Conservation (phyloP, 2,113 vertebrate genomes). For the Nymphicus hollandicus region DNA sequence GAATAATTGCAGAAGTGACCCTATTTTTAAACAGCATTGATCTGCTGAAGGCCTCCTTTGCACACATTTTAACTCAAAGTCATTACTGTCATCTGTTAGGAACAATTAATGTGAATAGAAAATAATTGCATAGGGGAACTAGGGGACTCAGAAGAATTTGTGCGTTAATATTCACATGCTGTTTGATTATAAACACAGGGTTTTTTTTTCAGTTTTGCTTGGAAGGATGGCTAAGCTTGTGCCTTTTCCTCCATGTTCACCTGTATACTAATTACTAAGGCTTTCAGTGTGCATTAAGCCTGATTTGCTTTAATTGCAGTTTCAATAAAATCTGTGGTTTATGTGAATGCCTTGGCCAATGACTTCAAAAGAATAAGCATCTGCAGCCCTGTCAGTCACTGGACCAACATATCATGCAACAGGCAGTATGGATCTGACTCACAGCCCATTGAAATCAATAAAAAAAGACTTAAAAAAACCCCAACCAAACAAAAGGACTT, state of each 20-base stretch:
- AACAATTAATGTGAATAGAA: conserved; percentile 87
- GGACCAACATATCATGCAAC: conserved; percentile 26
- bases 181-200: conserved; percentile 75
- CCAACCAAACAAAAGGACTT: not conserved
- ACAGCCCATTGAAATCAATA: not conserved
- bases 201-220: conserved; percentile 71
- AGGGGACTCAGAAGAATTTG: conserved; percentile 83
- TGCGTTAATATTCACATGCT: conserved; percentile 81
- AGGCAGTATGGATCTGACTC: conserved; percentile 8
- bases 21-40: conserved; percentile 74
- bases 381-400: conserved; percentile 42
- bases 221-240: conserved; percentile 72
- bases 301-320: conserved; percentile 79
- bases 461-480: not conserved
- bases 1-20: conserved; percentile 77
- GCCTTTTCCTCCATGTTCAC: conserved; percentile 77
- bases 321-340: conserved; percentile 76
- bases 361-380: conserved; percentile 42
- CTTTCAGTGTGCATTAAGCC: conserved; percentile 69
- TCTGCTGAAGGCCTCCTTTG: conserved; percentile 70
- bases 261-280: conserved; percentile 78
- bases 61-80: conserved; percentile 83
- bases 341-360: conserved; percentile 43
- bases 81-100: conserved; percentile 88
- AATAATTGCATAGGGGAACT: conserved; percentile 93